Conservation (phyloP, 1,140 invertebrate genomes). For the Ips typographus region DNA sequence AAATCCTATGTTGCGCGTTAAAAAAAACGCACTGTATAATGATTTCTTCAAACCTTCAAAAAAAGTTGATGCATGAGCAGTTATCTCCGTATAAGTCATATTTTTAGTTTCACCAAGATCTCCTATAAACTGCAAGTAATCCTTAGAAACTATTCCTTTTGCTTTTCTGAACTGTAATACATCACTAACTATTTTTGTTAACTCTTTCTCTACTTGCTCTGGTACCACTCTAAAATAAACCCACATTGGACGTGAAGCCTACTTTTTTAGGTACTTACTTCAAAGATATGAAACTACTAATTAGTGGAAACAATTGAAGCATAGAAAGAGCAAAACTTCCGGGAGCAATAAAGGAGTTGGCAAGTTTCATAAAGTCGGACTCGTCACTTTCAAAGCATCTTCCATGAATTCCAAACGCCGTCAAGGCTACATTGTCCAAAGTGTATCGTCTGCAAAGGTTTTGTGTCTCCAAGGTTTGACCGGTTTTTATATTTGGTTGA, state of each 20-base stretch:
- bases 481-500: constrained; percentile 15
- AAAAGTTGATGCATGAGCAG: constrained; percentile 60
- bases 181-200: constrained; percentile 36
- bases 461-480: constrained; percentile 44
- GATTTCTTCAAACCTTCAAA: constrained; percentile 23
- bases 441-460: constrained; percentile 52
- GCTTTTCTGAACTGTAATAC: constrained; percentile 48
- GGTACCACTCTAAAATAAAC: constrained; percentile 45
- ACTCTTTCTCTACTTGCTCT: constrained; percentile 32
- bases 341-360: constrained; percentile 42
- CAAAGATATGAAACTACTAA: constrained; percentile 39
- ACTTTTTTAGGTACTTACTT: constrained; percentile 46
- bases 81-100: constrained; percentile 59
- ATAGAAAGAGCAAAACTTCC: constrained; percentile 15
- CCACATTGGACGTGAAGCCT: constrained; percentile 37
- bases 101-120: background rate
- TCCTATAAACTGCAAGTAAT: constrained; percentile 43
- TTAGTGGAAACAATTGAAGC: constrained; percentile 33
- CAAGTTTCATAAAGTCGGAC: constrained; percentile 52
- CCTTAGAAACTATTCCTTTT: constrained; percentile 47
- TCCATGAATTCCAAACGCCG: constrained; percentile 54
- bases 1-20: too few relatives aligned
- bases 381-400: constrained; percentile 51
- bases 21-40: too few relatives aligned
- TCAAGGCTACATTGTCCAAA: constrained; percentile 55